These are phyloP conservation scores for Brachionichthys hirsutus DNA, from an alignment of 2,113 vertebrate species.

Conservation along the genomic window DNA sequence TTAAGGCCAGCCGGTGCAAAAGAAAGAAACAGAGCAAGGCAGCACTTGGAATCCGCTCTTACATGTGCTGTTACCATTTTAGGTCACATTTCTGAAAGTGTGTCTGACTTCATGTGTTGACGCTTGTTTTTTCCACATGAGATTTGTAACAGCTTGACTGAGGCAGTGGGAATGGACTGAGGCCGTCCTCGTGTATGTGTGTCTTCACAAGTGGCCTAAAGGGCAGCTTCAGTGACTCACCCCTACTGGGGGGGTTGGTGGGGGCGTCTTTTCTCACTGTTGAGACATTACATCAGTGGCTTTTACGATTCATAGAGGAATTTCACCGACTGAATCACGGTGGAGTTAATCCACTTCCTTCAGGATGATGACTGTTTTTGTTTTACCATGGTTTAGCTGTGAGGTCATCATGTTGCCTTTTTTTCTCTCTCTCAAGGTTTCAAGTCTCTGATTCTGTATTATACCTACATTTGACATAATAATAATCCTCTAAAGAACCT, in stretches of 20 bases:
- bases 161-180: background rate
- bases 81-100: slow-evolving; percentile 60
- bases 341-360: slow-evolving; percentile 32
- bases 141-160: slow-evolving; percentile 10
- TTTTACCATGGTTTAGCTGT: no score
- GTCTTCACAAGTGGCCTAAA: slow-evolving; percentile 27
- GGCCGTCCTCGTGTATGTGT: slow-evolving; percentile 27
- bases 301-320: slow-evolving; percentile 41
- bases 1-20: slow-evolving; percentile 45
- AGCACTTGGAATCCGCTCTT: slow-evolving; percentile 31
- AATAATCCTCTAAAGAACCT: background rate
- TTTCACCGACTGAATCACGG: slow-evolving; percentile 67
- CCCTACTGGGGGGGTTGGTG: slow-evolving; percentile 27
- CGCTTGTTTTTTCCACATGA: slow-evolving; percentile 41
- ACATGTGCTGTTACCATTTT: slow-evolving; percentile 68
- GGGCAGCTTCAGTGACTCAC: slow-evolving; percentile 46
- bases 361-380: slow-evolving; percentile 34
- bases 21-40: slow-evolving; percentile 61
- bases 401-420: background rate
- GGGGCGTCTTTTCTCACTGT: slow-evolving; percentile 33
- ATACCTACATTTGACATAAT: background rate
- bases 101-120: slow-evolving; percentile 49
- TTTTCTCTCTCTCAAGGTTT: slow-evolving; percentile 7
- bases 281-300: slow-evolving; percentile 73
- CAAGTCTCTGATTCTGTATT: background rate